Evolutionary conservation across 1,140 invertebrate genomes (phyloP).

Genomic region (Drosophila insularis): DNA sequence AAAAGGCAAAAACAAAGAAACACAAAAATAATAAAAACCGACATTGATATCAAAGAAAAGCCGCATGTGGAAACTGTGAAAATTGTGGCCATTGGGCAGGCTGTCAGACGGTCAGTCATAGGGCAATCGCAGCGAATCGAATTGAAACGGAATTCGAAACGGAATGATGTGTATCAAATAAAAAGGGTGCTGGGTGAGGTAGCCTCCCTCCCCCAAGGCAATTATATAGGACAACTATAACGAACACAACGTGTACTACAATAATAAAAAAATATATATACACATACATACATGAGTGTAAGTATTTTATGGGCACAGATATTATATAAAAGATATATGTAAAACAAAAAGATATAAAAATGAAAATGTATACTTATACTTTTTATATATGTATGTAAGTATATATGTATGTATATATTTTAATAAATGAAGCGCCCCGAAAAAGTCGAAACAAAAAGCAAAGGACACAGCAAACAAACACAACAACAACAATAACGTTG

Average conservation of each 20-base stretch:
- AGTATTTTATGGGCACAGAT: conserved; percentile 45
- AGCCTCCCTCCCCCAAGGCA: conserved; percentile 20
- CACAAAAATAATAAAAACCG: not conserved
- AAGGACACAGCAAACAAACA: conserved; percentile 48
- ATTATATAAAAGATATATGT: conserved; percentile 18
- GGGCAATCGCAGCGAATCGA: conserved; percentile 44
- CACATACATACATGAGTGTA: conserved; percentile 26
- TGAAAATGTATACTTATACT: conserved; percentile 4
- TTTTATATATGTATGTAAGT: not conserved
- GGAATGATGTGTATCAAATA: conserved; percentile 23
- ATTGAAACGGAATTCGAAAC: conserved; percentile 34
- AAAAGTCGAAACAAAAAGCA: conserved; percentile 51
- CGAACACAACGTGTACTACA: conserved; percentile 51
- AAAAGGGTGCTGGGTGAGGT: conserved; percentile 4
- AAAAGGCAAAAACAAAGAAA: conserved; percentile 11
- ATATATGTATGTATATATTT: conserved; percentile 40
- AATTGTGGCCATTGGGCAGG: conserved; percentile 47
- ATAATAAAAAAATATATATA: conserved; percentile 28
- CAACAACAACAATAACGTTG: conserved; percentile 4
- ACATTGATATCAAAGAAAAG: not conserved
- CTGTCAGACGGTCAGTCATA: conserved; percentile 11
- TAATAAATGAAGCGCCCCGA: conserved; percentile 54
- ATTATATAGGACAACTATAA: conserved; percentile 34
- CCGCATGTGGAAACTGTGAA: conserved; percentile 25
- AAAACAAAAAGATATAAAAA: conserved; percentile 16